phyloP scores from a whole-genome alignment of 1,140 invertebrate genomes.

The Tetramorium simillimum region DNA sequence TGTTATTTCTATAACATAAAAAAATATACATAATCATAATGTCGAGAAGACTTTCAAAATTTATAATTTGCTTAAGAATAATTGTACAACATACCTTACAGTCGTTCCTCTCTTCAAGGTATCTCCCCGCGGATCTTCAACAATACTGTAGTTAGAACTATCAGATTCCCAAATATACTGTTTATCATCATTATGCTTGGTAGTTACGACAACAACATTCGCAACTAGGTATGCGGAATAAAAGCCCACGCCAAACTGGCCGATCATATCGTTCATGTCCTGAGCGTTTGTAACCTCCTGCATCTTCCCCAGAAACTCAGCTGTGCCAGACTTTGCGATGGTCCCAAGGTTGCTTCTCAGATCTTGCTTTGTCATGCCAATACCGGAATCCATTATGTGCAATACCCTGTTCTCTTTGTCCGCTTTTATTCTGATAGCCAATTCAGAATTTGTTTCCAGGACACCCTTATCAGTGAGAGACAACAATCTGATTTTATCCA shows the following conservation, averaged over 20 bases:
- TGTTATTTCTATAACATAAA: neutral
- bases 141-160: conserved; percentile 94
- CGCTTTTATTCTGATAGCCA: conserved; percentile 97
- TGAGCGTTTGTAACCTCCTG: conserved; percentile 89
- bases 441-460: conserved; percentile 92
- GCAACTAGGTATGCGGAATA: conserved; percentile 99
- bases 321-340: conserved; percentile 99
- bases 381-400: conserved; percentile 98
- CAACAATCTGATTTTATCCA: conserved; percentile 97
- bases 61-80: conserved; percentile 2
- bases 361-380: conserved; percentile 99
- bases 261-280: conserved; percentile 95
- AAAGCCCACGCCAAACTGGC: conserved; percentile 99
- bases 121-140: conserved; percentile 97
- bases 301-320: conserved; percentile 98
- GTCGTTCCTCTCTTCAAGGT: conserved; percentile 95
- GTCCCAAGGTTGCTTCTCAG: conserved; percentile 99
- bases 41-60: neutral
- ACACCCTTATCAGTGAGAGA: conserved; percentile 95
- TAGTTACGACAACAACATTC: conserved; percentile 95
- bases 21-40: neutral
- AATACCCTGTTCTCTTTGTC: conserved; percentile 98
- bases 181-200: conserved; percentile 97
- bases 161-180: conserved; percentile 99
- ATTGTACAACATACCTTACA: conserved; percentile 72